Percentiles rank a stretch among this genome's conserved stretches.
Evolutionary conservation across 2,888 invertebrate genomes (phyloP).

Genomic region (Leucophora obtusa): DNA sequence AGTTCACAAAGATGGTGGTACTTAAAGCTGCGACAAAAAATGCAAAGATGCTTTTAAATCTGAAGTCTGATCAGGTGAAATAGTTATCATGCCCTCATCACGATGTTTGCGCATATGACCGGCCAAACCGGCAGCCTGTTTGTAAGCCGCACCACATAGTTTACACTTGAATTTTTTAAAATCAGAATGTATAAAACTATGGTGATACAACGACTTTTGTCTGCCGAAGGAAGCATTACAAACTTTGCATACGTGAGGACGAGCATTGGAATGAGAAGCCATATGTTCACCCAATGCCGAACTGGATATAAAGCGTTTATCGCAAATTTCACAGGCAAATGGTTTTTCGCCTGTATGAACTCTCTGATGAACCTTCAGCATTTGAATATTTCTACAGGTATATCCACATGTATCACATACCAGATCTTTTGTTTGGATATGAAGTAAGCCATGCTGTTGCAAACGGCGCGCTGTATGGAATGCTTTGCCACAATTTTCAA

Average conservation of each 20-base stretch:
- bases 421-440: slow-evolving; percentile 69
- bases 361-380: slow-evolving; percentile 71
- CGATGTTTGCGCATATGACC: slow-evolving; percentile 70
- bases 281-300: slow-evolving; percentile 67
- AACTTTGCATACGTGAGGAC: slow-evolving; percentile 68
- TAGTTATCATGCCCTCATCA: slow-evolving; percentile 63
- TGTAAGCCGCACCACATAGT: slow-evolving; percentile 70
- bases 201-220: slow-evolving; percentile 69
- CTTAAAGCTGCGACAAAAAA: too few relatives aligned
- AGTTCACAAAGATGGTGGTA: too few relatives aligned
- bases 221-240: slow-evolving; percentile 71
- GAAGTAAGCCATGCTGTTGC: slow-evolving; percentile 69
- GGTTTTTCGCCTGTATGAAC: slow-evolving; percentile 74
- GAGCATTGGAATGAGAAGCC: slow-evolving; percentile 65
- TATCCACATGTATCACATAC: slow-evolving; percentile 54
- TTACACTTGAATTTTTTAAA: slow-evolving; percentile 72
- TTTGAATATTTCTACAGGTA: slow-evolving; percentile 68
- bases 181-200: slow-evolving; percentile 70
- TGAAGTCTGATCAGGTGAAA: slow-evolving; percentile 38
- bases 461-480: slow-evolving; percentile 70
- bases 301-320: slow-evolving; percentile 65
- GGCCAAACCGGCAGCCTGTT: slow-evolving; percentile 71
- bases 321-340: slow-evolving; percentile 66
- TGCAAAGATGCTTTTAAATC: neutral
- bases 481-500: slow-evolving; percentile 71